These are phyloP conservation scores for Eristalis intricaria DNA, from an alignment of 2,888 invertebrate species.

Conservation along the genomic window DNA sequence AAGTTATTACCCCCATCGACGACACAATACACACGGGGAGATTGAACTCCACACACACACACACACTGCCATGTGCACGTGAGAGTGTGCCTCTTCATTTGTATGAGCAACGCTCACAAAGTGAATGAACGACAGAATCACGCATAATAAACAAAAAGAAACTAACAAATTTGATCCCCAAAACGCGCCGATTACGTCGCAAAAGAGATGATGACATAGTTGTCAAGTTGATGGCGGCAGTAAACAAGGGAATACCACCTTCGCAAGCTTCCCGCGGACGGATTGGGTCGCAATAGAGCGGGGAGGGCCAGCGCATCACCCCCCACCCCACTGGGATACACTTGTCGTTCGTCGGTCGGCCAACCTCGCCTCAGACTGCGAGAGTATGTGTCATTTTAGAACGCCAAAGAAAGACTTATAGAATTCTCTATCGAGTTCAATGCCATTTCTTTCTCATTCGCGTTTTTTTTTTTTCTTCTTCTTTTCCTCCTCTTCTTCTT, in stretches of 20 bases:
- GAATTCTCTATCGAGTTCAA: slow-evolving; percentile 68
- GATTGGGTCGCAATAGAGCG: slow-evolving; percentile 35
- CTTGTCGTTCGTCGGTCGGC: slow-evolving; percentile 52
- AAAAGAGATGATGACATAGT: neutral
- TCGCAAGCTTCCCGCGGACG: neutral
- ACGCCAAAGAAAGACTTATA: slow-evolving; percentile 58
- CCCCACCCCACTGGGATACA: slow-evolving; percentile 51
- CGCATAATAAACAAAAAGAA: slow-evolving; percentile 3
- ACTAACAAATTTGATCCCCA: slow-evolving; percentile 9
- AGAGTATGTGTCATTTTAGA: slow-evolving; percentile 57
- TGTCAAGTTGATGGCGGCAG: slow-evolving; percentile 3
- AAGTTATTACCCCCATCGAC: slow-evolving; percentile 62
- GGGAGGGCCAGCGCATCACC: slow-evolving; percentile 33
- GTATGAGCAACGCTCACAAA: neutral
- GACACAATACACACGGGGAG: slow-evolving; percentile 31
- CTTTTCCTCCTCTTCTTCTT: slow-evolving; percentile 10
- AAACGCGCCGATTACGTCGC: slow-evolving; percentile 24
- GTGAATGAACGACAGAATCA: slow-evolving; percentile 52
- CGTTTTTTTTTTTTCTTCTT: slow-evolving; percentile 27
- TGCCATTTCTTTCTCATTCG: slow-evolving; percentile 60
- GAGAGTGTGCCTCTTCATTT: neutral
- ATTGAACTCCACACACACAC: slow-evolving; percentile 43
- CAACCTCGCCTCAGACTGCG: slow-evolving; percentile 38
- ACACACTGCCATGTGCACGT: neutral
- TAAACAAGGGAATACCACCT: slow-evolving; percentile 39